phyloP scores from a whole-genome alignment of 2,888 invertebrate genomes.

The Lycocerus yunnanus region DNA sequence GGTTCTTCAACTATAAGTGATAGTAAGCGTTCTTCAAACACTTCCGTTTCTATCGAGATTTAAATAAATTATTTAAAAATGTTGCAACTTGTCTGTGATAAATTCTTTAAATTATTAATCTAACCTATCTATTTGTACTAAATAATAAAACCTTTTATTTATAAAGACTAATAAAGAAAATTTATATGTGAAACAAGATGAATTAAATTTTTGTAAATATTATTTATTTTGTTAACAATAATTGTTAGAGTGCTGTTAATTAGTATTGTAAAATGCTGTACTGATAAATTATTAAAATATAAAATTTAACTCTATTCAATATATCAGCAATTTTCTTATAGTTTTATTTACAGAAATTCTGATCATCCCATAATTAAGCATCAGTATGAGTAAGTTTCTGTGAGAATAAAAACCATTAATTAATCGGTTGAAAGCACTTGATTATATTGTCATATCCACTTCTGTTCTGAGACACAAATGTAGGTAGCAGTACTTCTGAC shows the following conservation, averaged over 20 bases:
- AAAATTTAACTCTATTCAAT: not conserved
- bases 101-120: not conserved
- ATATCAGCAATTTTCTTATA: not conserved
- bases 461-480: too few species aligned
- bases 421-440: too few species aligned
- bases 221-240: not conserved
- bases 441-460: too few species aligned
- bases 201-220: not conserved
- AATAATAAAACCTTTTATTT: not conserved
- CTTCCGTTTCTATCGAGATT: not conserved
- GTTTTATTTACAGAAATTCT: too few species aligned
- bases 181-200: not conserved
- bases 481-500: too few species aligned
- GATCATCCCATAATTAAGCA: too few species aligned
- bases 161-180: not conserved
- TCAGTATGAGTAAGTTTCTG: too few species aligned
- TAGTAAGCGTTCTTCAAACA: constrained; percentile 4
- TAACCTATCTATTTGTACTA: not conserved
- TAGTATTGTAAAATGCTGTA: not conserved
- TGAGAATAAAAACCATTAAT: too few species aligned
- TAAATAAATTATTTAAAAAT: not conserved
- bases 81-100: constrained; percentile 13
- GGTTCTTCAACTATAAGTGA: constrained; percentile 44
- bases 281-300: not conserved
- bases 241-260: not conserved